These are phyloP conservation scores for Microtus oregoni DNA, from an alignment of 2,113 vertebrate species.

Conservation along the genomic window DNA sequence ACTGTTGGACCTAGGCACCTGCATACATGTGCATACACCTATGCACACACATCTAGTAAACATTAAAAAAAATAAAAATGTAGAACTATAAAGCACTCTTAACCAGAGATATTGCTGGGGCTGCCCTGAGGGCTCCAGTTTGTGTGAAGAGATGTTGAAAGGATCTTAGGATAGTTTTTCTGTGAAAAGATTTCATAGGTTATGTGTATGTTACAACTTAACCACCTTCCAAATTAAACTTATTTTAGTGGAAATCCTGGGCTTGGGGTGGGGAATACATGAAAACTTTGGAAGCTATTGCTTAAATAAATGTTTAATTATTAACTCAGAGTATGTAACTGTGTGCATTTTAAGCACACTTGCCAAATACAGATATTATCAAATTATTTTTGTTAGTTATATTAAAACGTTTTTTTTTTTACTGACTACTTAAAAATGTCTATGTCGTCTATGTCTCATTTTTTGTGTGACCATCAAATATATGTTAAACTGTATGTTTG, in stretches of 20 bases:
- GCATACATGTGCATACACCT: too few species aligned
- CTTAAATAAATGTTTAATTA: background rate
- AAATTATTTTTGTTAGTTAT: slow-evolving; percentile 21
- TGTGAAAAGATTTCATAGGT: background rate
- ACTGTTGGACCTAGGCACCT: background rate
- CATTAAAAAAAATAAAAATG: background rate
- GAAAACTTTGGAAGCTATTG: background rate
- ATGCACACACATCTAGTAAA: too few species aligned
- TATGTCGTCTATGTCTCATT: background rate
- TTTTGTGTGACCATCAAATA: slow-evolving; percentile 10
- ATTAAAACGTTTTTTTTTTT: background rate
- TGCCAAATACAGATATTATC: background rate
- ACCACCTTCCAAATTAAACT: background rate
- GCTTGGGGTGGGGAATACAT: background rate
- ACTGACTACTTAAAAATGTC: background rate
- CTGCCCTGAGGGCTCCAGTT: background rate
- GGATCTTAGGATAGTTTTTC: slow-evolving; percentile 23
- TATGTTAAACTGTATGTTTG: background rate
- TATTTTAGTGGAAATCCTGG: background rate
- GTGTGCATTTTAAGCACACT: background rate
- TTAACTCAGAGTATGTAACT: background rate
- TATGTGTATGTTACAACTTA: background rate
- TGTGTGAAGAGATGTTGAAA: background rate
- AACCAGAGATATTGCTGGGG: background rate
- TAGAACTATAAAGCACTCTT: background rate